Conservation (phyloP, 2,888 invertebrate species). For the Invenusta paracnida region DNA sequence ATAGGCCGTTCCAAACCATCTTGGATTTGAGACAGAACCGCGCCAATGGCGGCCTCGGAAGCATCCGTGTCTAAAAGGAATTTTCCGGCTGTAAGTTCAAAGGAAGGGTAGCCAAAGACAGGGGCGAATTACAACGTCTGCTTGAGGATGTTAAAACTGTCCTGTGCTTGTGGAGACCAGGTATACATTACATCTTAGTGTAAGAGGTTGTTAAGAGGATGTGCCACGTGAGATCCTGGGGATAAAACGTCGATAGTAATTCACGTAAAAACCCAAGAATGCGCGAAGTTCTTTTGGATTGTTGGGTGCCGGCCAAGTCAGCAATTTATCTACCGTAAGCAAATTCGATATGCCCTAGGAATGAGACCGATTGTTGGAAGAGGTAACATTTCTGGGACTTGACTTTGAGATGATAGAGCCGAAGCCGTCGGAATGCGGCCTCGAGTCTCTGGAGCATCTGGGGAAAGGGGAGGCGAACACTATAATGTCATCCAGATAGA, state of each 20-base stretch:
- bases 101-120: background rate
- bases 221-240: background rate
- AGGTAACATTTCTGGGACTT: background rate
- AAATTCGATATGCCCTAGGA: background rate
- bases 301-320: background rate
- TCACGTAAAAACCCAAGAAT: background rate
- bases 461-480: background rate
- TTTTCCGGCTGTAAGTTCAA: background rate
- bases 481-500: background rate
- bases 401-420: background rate
- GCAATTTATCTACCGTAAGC: background rate
- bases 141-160: background rate
- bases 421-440: background rate
- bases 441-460: background rate
- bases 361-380: background rate
- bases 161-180: background rate
- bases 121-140: background rate
- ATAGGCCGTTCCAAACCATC: background rate
- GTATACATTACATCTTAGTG: background rate
- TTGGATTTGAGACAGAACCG: background rate
- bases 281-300: background rate
- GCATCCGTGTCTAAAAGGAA: background rate
- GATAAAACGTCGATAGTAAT: background rate
- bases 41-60: background rate
- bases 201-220: background rate